Base-by-base conservation (phyloP, 2,888 invertebrate species). In the Marasmarcha lunaedactyla region DNA sequence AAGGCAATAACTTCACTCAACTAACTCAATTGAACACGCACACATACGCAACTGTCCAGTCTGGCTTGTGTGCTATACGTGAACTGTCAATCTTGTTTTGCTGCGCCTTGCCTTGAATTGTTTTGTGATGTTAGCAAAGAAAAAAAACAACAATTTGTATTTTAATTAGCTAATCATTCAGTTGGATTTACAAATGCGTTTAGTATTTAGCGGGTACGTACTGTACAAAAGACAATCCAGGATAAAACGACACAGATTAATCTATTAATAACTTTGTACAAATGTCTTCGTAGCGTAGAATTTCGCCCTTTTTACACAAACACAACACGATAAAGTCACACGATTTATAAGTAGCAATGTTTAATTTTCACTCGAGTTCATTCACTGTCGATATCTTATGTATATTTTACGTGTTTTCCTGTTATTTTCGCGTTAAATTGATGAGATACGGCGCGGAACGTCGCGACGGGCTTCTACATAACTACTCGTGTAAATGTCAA, bases 31-130 rank as follows among this genome's bases (percentile, higher is more conserved):
- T 39, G 45, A 20, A 20, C 3, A 63, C 68, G 45, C 72, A 76
- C 68, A 79, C 77, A 65, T 67, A 65, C 70, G 66, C 68, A 66
- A 42, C 41, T 46, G 40, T 40, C 40, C 39, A 41, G 39, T 50
- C 46, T 37, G 37, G 47, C 37, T 46, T 52, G 46, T 64, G 77
- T 71, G 63, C 74, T 51, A 52, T 58, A 43, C 39, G 50, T 65
- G 73, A 78, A 69, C 71, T 79, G 81, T 81, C 81, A 81, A 79
- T 79, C 78, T 56, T 53, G 79, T 81, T 78, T 71, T 55, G 73
- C 74, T 55, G 73, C 74, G 71, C 66, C 59, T 40, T 58, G 61
- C 55, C 20, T 20, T 20, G 20, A 20, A 5, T 20, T 20, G 20
- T 20, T 20, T 20, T 20, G 20, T 20, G 7, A 20, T 49, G 51